Conservation (phyloP, 2,888 invertebrate species). For the Urechis unicinctus region DNA sequence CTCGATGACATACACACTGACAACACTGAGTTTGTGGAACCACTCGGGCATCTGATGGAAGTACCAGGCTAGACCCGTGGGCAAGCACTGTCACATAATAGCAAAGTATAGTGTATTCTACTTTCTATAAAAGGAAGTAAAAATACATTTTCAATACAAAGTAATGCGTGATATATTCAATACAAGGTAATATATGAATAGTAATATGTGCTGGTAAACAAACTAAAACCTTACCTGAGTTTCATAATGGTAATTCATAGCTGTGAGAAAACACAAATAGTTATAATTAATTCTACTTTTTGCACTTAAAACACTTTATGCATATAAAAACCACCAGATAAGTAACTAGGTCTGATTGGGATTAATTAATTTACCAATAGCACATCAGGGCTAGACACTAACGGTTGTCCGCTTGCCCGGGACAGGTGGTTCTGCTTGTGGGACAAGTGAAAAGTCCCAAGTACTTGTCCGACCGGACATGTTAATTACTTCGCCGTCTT, state of each 20-base stretch:
- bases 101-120: neutral
- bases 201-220: neutral
- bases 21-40: slow-evolving; percentile 61
- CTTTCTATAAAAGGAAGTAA: too few relatives aligned
- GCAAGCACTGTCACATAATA: slow-evolving; percentile 59
- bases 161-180: neutral
- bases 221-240: slow-evolving; percentile 48
- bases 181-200: neutral
- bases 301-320: too few relatives aligned
- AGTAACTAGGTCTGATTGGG: neutral
- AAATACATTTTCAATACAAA: too few relatives aligned
- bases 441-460: too few relatives aligned
- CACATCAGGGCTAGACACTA: too few relatives aligned
- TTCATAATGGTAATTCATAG: slow-evolving; percentile 63
- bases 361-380: too few relatives aligned
- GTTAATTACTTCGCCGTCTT: too few relatives aligned
- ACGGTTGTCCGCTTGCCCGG: too few relatives aligned
- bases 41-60: slow-evolving; percentile 65
- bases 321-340: too few relatives aligned
- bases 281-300: neutral
- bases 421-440: too few relatives aligned
- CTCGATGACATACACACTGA: slow-evolving; percentile 61
- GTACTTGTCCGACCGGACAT: too few relatives aligned
- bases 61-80: slow-evolving; percentile 68
- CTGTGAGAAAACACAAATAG: slow-evolving; percentile 29